Base-by-base conservation (phyloP, 2,797 vertebrate genomes). In the Mastacembelus armatus region DNA sequence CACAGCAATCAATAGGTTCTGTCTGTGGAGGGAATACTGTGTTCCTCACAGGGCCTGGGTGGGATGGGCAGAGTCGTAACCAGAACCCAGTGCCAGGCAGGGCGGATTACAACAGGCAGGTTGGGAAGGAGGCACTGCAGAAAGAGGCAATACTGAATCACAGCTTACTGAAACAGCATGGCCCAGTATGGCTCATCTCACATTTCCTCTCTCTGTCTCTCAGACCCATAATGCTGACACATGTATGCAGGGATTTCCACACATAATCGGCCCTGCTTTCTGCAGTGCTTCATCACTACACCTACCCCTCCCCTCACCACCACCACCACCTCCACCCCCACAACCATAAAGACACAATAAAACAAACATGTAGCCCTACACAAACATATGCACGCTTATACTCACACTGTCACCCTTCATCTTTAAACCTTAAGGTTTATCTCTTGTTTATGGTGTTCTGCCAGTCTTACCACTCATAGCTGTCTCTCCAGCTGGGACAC, bases 1-100 rank as follows among this genome's bases (percentile, higher is more conserved):
- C 90, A 89, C 77, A 77, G 72, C 79, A 85, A 93, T 94, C 93
- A 85, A 94, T 93, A 86, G 71, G 62, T 71, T 62, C 63, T 71
- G 89, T 91, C 87, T 88, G 86, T 77, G 71, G 81, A 80, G 89
- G 86, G 87, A 85, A 83, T 87, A 77, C 64, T 74, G 80, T 78
- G 84, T 80, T 83, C 68, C 81, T 85, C 71, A 57, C 10, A 48
- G 72, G 60, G 62, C 76, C 66, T 71, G 36, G 52, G 81, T 84
- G 80, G 84, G 81, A 73, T 40, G 52, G 62, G 47, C 43, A 61
- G 66, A 66, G 81, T 56, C 44, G 70, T 85, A 89, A 89, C 77
- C 65, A 72, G 71, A 90, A 76, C 48, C 60, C 35, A 56, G 58
- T 74, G 76, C 73, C 77, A 81, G 72, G 64, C 54, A 68, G 51